Conservation (phyloP, 2,797 vertebrate species). For the Australoheros facetus region DNA sequence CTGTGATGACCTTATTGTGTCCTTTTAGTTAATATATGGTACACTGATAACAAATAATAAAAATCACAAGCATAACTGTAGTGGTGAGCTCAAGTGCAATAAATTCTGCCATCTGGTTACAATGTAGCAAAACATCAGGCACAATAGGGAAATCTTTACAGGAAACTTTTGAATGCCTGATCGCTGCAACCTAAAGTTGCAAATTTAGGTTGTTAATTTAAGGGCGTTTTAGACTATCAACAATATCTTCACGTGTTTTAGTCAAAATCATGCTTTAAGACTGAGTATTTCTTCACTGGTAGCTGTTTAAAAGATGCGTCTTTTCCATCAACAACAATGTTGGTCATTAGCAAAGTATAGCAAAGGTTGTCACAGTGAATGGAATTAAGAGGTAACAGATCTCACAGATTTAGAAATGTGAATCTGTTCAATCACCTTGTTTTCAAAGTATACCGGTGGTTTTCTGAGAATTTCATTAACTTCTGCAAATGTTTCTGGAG, state of each 20-base stretch:
- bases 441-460: background rate
- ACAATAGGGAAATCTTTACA: background rate
- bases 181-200: background rate
- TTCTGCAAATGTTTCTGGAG: background rate
- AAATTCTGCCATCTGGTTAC: background rate
- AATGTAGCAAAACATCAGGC: background rate
- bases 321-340: background rate
- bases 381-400: background rate
- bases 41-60: background rate
- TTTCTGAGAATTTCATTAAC: conserved; percentile 16
- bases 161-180: background rate
- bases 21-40: too few relatives aligned
- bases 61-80: background rate
- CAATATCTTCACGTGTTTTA: background rate
- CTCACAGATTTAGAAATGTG: background rate
- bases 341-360: background rate
- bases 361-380: background rate
- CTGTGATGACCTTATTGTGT: too few relatives aligned
- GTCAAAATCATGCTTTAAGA: too few relatives aligned
- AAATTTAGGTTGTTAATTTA: background rate
- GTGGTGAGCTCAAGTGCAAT: background rate
- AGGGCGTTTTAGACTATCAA: background rate
- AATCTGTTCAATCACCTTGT: background rate
- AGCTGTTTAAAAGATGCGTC: background rate
- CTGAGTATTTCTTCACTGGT: too few relatives aligned